Evolutionary conservation across 2,113 vertebrate species (phyloP), one percentile per base, ranked within the genome.

Genomic region (Campylomormyrus numenius): DNA sequence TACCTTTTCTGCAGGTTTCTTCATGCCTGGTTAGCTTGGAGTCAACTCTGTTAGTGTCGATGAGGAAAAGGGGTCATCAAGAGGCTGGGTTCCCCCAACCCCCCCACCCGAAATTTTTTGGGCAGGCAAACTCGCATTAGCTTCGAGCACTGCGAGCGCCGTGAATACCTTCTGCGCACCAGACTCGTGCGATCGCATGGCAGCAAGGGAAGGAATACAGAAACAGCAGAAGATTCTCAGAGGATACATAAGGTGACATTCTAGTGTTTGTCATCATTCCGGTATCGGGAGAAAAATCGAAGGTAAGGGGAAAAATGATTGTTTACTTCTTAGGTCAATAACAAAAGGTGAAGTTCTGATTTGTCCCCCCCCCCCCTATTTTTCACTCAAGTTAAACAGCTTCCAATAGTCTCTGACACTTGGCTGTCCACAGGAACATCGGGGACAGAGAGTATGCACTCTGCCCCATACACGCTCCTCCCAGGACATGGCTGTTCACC

Each of bases 21-120:
- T 94, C 93, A 94, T 95, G 94, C 93, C 92, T 95, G 94, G 94
- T 95, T 95, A 94, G 91, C 91, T 94, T 92, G 88, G 91, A 94
- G 91, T 92, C 89, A 70, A 90, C 91, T 93, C 94, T 94, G 94
- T 93, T 94, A 94, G 92, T 93, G 91, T 93, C 93, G 50, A 90
- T 91, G 86, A 93, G 93, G 62, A 93, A 94, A 92, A 31, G 90
- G 92, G 93, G 93, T 95, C 94, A 94, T 66, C 53, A 91, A 88
- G 92, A 93, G 94, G 93, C 91, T 94, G 93, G 90, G 88, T 93
- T 91, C 93, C 91, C 90, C 89, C 85, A 89, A 88, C 66, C 89
- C 92, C 92, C 85, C 52, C 89, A 3, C 24, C 90, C 91, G 91
- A 93, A 93, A 94, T 92, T 92, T 94, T 90, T 89, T 77, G 88